phyloP scores from a whole-genome alignment of 2,888 invertebrate species.

The Plagiodera versicolora region DNA sequence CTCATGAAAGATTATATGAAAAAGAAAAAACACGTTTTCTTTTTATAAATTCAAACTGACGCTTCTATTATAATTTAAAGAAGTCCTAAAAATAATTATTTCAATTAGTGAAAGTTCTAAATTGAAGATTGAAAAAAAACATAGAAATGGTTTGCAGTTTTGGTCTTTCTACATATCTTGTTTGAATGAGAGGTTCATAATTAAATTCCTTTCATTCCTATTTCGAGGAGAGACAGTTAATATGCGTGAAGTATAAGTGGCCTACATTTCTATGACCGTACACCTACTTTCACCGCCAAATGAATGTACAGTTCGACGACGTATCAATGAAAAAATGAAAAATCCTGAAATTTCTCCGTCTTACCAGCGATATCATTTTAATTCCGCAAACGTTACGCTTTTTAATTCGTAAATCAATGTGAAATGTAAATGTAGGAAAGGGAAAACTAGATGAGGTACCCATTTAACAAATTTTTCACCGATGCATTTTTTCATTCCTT shows the following conservation, averaged over 20 bases:
- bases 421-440: background rate
- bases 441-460: too few relatives aligned
- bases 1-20: too few relatives aligned
- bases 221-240: background rate
- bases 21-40: too few relatives aligned
- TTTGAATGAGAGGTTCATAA: background rate
- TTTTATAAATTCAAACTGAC: too few relatives aligned
- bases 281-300: conserved; percentile 26
- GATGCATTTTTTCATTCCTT: too few relatives aligned
- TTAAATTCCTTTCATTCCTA: background rate
- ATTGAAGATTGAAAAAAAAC: background rate
- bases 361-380: conserved; percentile 1
- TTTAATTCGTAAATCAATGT: background rate
- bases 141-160: background rate
- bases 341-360: conserved; percentile 12
- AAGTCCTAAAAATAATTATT: too few relatives aligned
- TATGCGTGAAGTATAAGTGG: conserved; percentile 8
- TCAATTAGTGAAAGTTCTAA: too few relatives aligned
- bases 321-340: conserved; percentile 6
- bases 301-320: conserved; percentile 18
- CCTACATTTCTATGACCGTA: conserved; percentile 26
- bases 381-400: conserved; percentile 12
- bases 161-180: too few relatives aligned
- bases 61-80: too few relatives aligned
- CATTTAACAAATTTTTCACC: too few relatives aligned